Base-by-base conservation (phyloP, 2,888 invertebrate genomes). In the Leuctra nigra region DNA sequence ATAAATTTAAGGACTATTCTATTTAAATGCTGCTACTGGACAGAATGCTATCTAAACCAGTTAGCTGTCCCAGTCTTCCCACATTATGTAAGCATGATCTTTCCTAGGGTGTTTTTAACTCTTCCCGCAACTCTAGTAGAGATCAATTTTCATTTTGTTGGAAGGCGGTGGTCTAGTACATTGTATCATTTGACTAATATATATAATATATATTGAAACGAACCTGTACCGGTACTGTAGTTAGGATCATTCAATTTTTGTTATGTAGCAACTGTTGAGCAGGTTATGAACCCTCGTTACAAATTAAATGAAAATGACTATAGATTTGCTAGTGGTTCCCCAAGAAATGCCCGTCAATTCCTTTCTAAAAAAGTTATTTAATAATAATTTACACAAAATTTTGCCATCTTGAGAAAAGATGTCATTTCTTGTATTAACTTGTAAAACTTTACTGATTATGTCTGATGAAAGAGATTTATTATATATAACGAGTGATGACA, bases 131-230 rank as follows among this genome's bases (percentile, higher is more conserved):
- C 29, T 39, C 20, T 24, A 33, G 44, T 22, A 44, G 46, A 57
- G 53, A 57, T 41, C 57, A 33, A n/a, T 55, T 46, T 53, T 56
- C 33, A 54, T 57, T 57, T 48, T 46, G 48, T 57, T 54, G 44
- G 50, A 18, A 35, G 50, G 35, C 33, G 18, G 16, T 50, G 33
- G 20, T 44, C n/a, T 9, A 18, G 44, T 20, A 20, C 20, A 23
- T 11, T 14, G 33, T 50, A 50, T 50, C 50, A 20, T 35, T 50
- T 50, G 33, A 22, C 18, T 20, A 35, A 14, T 50, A n/a, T n/a
- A n/a, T n/a, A n/a, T n/a, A n/a, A n/a, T n/a, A n/a, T n/a, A n/a
- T n/a, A n/a, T n/a, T n/a, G n/a, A n/a, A n/a, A n/a, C n/a, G n/a
- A n/a, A n/a, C n/a, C n/a, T n/a, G n/a, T n/a, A n/a, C n/a, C n/a